Base-by-base conservation (phyloP, 2,888 invertebrate species). In the Tricholauxania praeusta region DNA sequence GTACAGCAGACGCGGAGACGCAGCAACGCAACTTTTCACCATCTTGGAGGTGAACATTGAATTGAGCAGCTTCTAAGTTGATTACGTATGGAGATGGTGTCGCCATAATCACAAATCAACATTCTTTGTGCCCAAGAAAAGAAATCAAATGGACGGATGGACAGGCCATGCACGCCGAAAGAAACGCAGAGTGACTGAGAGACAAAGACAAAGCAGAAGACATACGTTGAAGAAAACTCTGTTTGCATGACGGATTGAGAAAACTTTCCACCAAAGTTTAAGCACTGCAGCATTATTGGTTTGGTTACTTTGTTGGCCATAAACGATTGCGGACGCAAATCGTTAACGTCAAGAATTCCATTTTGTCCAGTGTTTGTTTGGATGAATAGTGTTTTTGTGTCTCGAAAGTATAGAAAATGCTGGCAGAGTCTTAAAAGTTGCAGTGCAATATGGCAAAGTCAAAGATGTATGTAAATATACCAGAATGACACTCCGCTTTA, bases 1-100 rank as follows among this genome's bases (percentile, higher is more conserved):
- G 75, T 77, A 80, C 67, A 19, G n/a, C 49, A 49, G 80, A 79
- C 80, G 80, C 80, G 79, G 78, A 80, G 80, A 79, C 75, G 80
- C 80, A 79, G 52, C 17, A 72, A 79, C 76, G 78, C 10, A 0
- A 78, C 81, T 81, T 75, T 71, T 59, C 60, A 69, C 69, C 69
- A 69, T 69, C 69, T 55, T 32, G 15, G 39, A 53, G 28, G 60
- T 19, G 47, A 19, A 12, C 63, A 52, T 32, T 39, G 39, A 39
- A 39, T 7, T 39, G 39, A 32, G 39, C 51, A 72, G 49, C 67
- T 60, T 28, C 55, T 62, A 51, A 52, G 62, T 63, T 72, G 71
- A 72, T 75, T 75, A 72, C 19, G 72, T 75, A 75, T 75, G 74
- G 72, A 75, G 72, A 17, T 49, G 67, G 53, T 71, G 74, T 75